These are phyloP conservation scores for Coryphaenoides rupestris DNA, from an alignment of 2,113 vertebrate genomes.

Conservation along the genomic window DNA sequence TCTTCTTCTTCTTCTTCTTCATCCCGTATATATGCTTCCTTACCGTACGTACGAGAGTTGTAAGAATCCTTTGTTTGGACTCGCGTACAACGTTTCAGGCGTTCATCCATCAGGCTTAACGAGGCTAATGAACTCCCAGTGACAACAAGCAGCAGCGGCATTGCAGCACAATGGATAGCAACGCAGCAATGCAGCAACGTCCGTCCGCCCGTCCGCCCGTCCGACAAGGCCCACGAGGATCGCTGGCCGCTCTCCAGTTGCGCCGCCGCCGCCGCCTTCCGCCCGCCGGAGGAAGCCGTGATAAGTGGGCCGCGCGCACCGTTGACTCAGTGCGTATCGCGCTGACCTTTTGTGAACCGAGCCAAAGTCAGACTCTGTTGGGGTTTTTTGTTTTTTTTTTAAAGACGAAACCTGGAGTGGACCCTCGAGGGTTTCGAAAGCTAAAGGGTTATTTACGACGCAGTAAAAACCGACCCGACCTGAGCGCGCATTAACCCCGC, in stretches of 20 bases:
- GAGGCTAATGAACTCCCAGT: conserved; percentile 9
- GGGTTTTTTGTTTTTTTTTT: no score
- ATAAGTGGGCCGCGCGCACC: conserved; percentile 16
- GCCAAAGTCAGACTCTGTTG: conserved; percentile 19
- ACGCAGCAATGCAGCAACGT: no score
- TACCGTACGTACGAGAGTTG: no score
- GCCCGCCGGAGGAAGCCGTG: conserved; percentile 24
- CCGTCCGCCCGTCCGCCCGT: no score
- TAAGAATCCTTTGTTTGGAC: conserved; percentile 27
- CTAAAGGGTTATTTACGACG: conserved; percentile 40
- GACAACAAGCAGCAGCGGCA: conserved; percentile 29
- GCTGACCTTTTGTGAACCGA: conserved; percentile 34
- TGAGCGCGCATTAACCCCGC: no score
- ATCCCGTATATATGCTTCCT: no score
- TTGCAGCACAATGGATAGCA: conserved; percentile 29
- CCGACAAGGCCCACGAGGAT: conserved; percentile 40
- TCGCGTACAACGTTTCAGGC: conserved; percentile 25
- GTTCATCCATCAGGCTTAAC: conserved; percentile 51
- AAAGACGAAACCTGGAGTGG: no score
- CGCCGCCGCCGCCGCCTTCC: conserved; percentile 8
- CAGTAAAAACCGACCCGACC: conserved; percentile 23
- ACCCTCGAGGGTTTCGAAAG: conserved; percentile 17
- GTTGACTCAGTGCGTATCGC: conserved; percentile 30
- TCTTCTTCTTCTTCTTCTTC: no score
- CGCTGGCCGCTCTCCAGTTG: conserved; percentile 37